Evolutionary conservation across 1,140 invertebrate genomes (phyloP).

Genomic region (Anthonomus grandis): DNA sequence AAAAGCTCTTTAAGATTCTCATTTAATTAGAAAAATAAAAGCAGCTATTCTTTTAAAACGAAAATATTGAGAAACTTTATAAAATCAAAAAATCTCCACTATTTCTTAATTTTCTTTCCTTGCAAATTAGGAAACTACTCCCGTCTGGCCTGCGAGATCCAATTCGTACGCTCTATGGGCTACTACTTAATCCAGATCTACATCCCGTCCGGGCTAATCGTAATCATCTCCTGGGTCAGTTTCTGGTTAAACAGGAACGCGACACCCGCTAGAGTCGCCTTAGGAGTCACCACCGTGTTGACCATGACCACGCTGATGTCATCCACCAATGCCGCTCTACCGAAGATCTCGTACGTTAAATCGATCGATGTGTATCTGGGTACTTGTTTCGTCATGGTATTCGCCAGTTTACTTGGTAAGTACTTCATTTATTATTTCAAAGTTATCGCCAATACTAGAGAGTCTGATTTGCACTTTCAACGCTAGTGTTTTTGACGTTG

Average conservation of each 20-base stretch:
- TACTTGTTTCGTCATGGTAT: slow-evolving; percentile 97
- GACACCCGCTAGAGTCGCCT: slow-evolving; percentile 91
- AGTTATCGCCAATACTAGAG: too few relatives aligned
- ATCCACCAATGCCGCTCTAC: slow-evolving; percentile 94
- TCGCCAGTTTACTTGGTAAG: slow-evolving; percentile 89
- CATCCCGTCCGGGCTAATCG: slow-evolving; percentile 97
- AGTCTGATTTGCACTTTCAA: too few relatives aligned
- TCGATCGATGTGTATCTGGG: slow-evolving; percentile 98
- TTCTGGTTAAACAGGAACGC: slow-evolving; percentile 85
- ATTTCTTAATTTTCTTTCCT: too few relatives aligned
- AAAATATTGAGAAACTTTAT: too few relatives aligned
- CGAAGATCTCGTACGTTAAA: slow-evolving; percentile 98
- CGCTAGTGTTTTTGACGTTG: too few relatives aligned
- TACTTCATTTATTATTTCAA: too few relatives aligned
- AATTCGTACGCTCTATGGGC: slow-evolving; percentile 96
- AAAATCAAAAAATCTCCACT: too few relatives aligned
- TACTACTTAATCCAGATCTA: slow-evolving; percentile 99
- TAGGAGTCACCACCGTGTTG: slow-evolving; percentile 95
- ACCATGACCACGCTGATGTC: slow-evolving; percentile 99
- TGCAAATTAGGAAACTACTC: slow-evolving; percentile 98
- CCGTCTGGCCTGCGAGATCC: slow-evolving; percentile 93
- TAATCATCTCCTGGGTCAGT: slow-evolving; percentile 98
- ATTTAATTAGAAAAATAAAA: too few relatives aligned
- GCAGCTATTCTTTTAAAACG: too few relatives aligned
- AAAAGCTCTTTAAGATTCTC: too few relatives aligned